phyloP scores from a whole-genome alignment of 2,113 vertebrate genomes.

The Oxyura jamaicensis region DNA sequence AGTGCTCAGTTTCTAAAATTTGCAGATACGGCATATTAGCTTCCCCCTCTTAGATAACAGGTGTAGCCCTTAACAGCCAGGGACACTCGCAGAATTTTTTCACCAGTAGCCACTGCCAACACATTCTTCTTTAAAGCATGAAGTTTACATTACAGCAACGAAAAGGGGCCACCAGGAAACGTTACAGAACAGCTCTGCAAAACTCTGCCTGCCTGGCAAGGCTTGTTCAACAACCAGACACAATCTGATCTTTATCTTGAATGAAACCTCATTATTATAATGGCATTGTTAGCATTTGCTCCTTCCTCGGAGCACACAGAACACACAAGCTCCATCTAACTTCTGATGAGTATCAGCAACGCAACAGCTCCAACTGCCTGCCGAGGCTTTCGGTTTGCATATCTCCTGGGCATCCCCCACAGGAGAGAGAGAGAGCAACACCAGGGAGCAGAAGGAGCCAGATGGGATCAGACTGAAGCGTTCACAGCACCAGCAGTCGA shows the following conservation, averaged over 20 bases:
- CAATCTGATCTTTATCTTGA: conserved; percentile 29
- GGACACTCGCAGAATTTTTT: not conserved
- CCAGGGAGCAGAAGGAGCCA: not conserved
- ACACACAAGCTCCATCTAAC: accelerated
- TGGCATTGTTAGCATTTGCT: not conserved
- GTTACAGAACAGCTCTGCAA: not conserved
- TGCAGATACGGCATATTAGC: conserved; percentile 2
- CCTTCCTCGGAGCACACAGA: not conserved
- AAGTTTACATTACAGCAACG: not conserved
- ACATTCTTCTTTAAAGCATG: not conserved
- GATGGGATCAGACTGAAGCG: not conserved
- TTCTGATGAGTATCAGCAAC: not conserved
- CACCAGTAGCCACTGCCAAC: not conserved
- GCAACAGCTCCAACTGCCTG: not conserved
- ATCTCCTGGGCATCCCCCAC: not conserved
- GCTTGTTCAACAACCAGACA: conserved; percentile 15
- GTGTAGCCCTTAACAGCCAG: conserved; percentile 36
- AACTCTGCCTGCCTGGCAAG: not conserved
- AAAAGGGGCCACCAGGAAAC: conserved; percentile 8
- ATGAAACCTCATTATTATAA: not conserved
- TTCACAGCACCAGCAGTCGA: not conserved
- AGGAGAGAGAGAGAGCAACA: not conserved
- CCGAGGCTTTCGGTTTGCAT: not conserved
- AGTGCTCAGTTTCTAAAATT: conserved; percentile 68
- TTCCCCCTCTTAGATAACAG: conserved; percentile 18